phyloP scores from a whole-genome alignment of 2,113 vertebrate species.

The Phrynosoma blainvillii region DNA sequence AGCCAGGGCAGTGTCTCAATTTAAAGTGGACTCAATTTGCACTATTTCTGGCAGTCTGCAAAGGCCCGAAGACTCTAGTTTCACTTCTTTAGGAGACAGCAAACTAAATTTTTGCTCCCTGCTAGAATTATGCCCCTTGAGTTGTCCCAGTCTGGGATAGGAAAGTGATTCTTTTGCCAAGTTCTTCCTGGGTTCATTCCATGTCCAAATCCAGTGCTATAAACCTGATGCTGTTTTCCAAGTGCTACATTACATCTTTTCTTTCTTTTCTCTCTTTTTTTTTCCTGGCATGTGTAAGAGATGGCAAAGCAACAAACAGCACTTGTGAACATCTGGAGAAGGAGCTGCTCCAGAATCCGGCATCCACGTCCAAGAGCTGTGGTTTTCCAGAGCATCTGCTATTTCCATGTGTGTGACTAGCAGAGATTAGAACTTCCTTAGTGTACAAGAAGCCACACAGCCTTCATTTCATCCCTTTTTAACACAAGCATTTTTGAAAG shows the following conservation, averaged over 20 bases:
- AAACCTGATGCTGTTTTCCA: constrained; percentile 26
- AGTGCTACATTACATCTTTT: background rate
- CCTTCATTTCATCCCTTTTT: background rate
- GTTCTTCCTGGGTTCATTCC: constrained; percentile 37
- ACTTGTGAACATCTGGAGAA: background rate
- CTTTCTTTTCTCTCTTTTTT: background rate
- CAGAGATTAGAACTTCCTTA: background rate
- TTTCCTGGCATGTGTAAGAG: background rate
- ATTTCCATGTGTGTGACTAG: background rate
- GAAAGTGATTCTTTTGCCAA: constrained; percentile 45
- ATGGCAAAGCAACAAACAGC: background rate
- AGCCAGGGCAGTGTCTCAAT: too few species aligned
- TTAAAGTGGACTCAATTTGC: too few species aligned
- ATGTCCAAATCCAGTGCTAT: constrained; percentile 18
- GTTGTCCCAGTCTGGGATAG: constrained; percentile 28
- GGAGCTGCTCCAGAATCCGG: background rate
- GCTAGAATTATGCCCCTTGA: constrained; percentile 68
- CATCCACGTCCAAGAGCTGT: background rate
- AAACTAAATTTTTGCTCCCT: constrained; percentile 69
- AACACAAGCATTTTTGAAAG: background rate
- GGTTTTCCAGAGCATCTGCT: background rate
- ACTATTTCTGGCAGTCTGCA: too few species aligned
- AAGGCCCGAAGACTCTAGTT: constrained; percentile 5
- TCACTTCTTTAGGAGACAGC: constrained; percentile 63
- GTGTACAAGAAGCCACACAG: background rate